phyloP scores from a whole-genome alignment of 2,113 vertebrate genomes.

The Callaeas wilsoni region DNA sequence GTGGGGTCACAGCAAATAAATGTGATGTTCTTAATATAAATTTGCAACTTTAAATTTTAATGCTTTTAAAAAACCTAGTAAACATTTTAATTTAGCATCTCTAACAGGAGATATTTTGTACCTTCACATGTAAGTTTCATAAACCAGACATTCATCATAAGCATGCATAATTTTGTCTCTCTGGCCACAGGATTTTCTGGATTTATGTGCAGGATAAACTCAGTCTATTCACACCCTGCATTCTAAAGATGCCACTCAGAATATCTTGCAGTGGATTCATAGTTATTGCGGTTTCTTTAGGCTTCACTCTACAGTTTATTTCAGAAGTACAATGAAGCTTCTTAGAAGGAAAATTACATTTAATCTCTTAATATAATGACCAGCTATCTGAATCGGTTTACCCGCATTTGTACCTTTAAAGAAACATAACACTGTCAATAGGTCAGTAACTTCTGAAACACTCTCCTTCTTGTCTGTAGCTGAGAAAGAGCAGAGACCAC shows the following conservation, averaged over 20 bases:
- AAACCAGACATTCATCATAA: background rate
- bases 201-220: background rate
- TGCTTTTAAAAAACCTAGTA: background rate
- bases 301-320: background rate
- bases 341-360: background rate
- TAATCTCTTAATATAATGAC: background rate
- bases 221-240: background rate
- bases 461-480: background rate
- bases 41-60: background rate
- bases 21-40: background rate
- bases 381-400: rapidly evolving
- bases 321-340: background rate
- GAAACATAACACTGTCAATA: background rate
- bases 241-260: background rate
- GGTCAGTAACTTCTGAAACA: background rate
- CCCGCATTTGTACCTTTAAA: background rate
- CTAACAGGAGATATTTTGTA: background rate
- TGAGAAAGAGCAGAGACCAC: background rate
- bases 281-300: background rate
- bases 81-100: background rate
- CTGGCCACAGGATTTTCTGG: background rate
- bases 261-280: background rate
- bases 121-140: background rate
- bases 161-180: background rate
- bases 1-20: background rate